Percentiles rank a stretch among this genome's conserved stretches.
Conservation (phyloP, 2,888 invertebrate genomes). For the Pseudococcus viburni region DNA sequence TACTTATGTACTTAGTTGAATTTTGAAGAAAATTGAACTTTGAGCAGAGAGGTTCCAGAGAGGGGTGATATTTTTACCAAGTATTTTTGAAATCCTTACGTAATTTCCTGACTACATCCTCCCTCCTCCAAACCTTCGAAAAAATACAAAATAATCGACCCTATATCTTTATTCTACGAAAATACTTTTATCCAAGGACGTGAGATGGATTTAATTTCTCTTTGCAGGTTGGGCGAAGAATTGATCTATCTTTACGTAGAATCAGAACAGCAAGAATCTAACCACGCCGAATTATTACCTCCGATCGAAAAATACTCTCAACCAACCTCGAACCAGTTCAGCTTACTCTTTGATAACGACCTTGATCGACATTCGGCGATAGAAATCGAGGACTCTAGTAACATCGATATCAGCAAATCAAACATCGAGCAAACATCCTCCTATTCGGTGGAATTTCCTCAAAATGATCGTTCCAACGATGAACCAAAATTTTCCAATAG, state of each 20-base stretch:
- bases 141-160: no score
- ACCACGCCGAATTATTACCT: neutral
- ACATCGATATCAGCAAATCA: neutral
- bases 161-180: neutral
- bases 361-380: neutral
- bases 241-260: slow-evolving; percentile 39
- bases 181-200: neutral
- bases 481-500: neutral
- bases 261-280: slow-evolving; percentile 6
- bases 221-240: slow-evolving; percentile 49
- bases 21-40: no score
- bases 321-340: neutral
- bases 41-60: no score
- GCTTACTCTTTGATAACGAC: neutral
- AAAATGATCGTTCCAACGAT: neutral
- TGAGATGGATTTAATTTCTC: slow-evolving; percentile 39
- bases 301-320: neutral
- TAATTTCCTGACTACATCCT: no score
- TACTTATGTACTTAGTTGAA: no score
- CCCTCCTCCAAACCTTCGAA: no score
- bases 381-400: neutral
- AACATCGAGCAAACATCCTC: slow-evolving; percentile 23
- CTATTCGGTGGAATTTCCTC: slow-evolving; percentile 19
- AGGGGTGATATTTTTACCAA: no score
- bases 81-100: no score